Base-by-base conservation (phyloP, 2,113 vertebrate species). In the Papio anubis region DNA sequence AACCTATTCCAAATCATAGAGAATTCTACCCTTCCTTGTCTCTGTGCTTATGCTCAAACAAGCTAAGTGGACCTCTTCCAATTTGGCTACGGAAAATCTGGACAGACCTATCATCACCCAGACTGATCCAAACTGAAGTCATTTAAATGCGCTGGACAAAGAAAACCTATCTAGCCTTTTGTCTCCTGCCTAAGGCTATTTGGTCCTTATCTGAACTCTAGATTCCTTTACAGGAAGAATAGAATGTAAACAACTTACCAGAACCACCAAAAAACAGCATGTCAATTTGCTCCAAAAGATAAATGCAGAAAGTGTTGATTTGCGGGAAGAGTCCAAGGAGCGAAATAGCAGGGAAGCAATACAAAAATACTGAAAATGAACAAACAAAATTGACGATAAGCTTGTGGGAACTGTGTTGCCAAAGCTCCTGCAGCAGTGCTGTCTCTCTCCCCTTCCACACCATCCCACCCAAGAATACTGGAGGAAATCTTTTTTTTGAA, bases 271-370 rank as follows among this genome's bases (percentile, higher is more conserved):
- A 99, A 84, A 99, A 93, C 97, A 99, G 99, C 98, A 99, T 99
- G 98, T 99, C 99, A 11, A 99, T 98, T 98, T 99, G 99, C 97
- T 99, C 99, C 98, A 99, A 97, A 95, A 99, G 98, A 97, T 99
- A 99, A 79, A 99, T 99, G 95, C 99, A 98, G 98, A 99, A 99
- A 59, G 99, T 99, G 98, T 99, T 99, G 98, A 99, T 99, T 98
- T 99, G 99, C 66, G 99, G 99, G 96, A 99, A 99, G 97, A 99
- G 99, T 55, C 99, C 99, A 38, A 99, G 98, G 80, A 99, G 99
- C 97, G 99, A 99, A 92, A 99, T 99, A 59, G 99, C 98, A 14
- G 99, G 99, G 98, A 99, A 99, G 98, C 99, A 99, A 98, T 99
- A 99, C 5, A 99, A 99, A 97, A 99, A 99, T 16, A 99, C 99